These are phyloP conservation scores for Lasioglossum oenotherae DNA, from an alignment of 2,888 invertebrate species.

Conservation along the genomic window DNA sequence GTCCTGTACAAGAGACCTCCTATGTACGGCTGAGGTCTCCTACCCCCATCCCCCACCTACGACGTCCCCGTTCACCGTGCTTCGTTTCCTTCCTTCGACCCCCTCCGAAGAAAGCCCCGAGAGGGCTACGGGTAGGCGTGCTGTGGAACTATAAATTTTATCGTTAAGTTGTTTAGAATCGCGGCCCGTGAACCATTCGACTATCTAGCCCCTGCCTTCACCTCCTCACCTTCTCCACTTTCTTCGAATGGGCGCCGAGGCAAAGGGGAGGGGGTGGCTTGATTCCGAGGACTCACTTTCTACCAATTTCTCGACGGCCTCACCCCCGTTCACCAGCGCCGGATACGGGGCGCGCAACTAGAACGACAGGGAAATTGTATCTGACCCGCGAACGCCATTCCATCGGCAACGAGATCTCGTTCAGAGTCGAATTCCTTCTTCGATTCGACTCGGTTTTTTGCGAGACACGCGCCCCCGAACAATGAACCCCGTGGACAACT, in stretches of 20 bases:
- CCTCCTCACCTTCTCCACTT: neutral
- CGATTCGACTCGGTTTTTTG: neutral
- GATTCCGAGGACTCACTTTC: conserved; percentile 77
- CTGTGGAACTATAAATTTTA: conserved; percentile 84
- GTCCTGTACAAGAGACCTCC: conserved; percentile 83
- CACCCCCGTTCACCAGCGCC: conserved; percentile 29
- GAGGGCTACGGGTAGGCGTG: conserved; percentile 81
- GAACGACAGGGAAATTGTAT: conserved; percentile 64
- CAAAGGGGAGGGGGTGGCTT: conserved; percentile 65
- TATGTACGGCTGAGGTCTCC: conserved; percentile 73
- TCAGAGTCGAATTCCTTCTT: conserved; percentile 52
- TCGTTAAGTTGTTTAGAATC: conserved; percentile 84
- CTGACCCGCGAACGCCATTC: conserved; percentile 60
- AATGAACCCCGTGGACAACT: neutral
- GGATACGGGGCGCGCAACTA: conserved; percentile 49
- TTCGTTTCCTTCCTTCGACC: conserved; percentile 19
- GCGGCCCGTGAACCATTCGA: conserved; percentile 79
- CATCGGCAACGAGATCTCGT: conserved; percentile 59
- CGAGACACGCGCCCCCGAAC: neutral
- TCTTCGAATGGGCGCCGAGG: conserved; percentile 14
- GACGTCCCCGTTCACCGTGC: conserved; percentile 35
- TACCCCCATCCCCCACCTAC: conserved; percentile 42
- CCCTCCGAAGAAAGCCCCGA: conserved; percentile 58
- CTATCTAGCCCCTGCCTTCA: conserved; percentile 31
- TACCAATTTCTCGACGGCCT: conserved; percentile 68